These are phyloP conservation scores for Lasaia peninsularis DNA, from an alignment of 1,140 invertebrate genomes.

Conservation along the genomic window DNA sequence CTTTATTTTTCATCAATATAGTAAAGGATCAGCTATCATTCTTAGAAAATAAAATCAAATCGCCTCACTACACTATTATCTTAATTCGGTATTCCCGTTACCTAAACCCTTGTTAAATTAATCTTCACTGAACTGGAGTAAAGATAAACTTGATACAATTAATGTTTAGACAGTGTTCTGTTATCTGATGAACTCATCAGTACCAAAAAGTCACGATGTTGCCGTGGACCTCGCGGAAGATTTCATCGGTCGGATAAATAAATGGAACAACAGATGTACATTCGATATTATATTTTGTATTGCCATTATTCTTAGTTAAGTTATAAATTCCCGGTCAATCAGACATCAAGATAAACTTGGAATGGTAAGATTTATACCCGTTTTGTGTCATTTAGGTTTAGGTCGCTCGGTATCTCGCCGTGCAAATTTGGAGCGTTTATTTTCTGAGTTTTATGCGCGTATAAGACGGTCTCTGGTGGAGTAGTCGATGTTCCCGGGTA, in stretches of 20 bases:
- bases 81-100: conserved; percentile 2
- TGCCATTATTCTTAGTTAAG: conserved; percentile 16
- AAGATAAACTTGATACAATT: conserved; percentile 16
- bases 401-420: too few relatives aligned
- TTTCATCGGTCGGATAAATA: conserved; percentile 18
- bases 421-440: too few relatives aligned
- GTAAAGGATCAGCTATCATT: too few relatives aligned
- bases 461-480: too few relatives aligned
- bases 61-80: neutral
- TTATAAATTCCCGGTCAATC: conserved; percentile 15
- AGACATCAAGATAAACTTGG: conserved; percentile 14
- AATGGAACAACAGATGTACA: conserved; percentile 17
- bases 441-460: too few relatives aligned
- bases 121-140: conserved; percentile 13
- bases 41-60: too few relatives aligned
- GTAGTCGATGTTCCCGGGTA: too few relatives aligned
- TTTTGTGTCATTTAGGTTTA: neutral
- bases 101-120: conserved; percentile 3
- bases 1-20: too few relatives aligned
- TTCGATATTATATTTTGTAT: conserved; percentile 13
- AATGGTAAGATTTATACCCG: neutral
- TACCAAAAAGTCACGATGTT: conserved; percentile 17
- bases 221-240: conserved; percentile 13
- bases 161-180: conserved; percentile 18
- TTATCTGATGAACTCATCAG: conserved; percentile 18